Percentiles rank a stretch among this genome's conserved stretches.
Conservation (phyloP, 2,888 invertebrate genomes). For the Dorcus hopei region DNA sequence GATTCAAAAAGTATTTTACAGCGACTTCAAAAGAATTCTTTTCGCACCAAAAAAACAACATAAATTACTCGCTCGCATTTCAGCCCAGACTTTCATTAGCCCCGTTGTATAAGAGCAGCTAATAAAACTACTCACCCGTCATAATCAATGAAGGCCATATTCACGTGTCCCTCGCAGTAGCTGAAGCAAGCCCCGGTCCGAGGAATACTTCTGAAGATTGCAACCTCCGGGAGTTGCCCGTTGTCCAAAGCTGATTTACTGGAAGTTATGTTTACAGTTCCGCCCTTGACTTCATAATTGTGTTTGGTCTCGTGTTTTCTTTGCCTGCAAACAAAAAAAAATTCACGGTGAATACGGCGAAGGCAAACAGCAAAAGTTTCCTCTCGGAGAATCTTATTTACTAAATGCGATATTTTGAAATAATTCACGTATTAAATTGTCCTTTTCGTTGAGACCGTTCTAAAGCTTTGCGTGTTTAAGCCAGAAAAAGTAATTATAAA, state of each 20-base stretch:
- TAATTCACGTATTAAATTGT: no score
- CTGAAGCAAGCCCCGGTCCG: constrained; percentile 31
- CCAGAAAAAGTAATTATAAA: no score
- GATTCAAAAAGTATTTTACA: no score
- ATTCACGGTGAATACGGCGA: background rate
- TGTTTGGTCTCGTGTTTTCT: background rate
- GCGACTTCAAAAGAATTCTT: no score
- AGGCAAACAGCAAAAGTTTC: background rate
- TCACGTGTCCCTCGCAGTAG: constrained; percentile 39
- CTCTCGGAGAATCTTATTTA: no score
- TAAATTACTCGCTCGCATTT: background rate
- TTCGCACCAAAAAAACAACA: no score
- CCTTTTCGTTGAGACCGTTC: no score
- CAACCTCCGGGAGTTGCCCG: constrained; percentile 13
- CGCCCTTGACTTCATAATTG: background rate
- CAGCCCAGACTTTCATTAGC: background rate
- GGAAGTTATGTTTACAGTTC: constrained; percentile 19
- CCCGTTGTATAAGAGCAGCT: background rate
- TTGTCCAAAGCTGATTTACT: constrained; percentile 23
- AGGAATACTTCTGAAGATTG: constrained; percentile 14
- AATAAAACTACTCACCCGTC: constrained; percentile 39
- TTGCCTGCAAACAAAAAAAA: background rate
- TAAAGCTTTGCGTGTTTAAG: no score
- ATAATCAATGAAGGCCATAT: constrained; percentile 40
- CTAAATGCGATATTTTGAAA: background rate